Percentiles rank a stretch among this genome's conserved stretches.
Conservation (phyloP, 2,888 invertebrate species). For the Agonopterix alstromeriana region DNA sequence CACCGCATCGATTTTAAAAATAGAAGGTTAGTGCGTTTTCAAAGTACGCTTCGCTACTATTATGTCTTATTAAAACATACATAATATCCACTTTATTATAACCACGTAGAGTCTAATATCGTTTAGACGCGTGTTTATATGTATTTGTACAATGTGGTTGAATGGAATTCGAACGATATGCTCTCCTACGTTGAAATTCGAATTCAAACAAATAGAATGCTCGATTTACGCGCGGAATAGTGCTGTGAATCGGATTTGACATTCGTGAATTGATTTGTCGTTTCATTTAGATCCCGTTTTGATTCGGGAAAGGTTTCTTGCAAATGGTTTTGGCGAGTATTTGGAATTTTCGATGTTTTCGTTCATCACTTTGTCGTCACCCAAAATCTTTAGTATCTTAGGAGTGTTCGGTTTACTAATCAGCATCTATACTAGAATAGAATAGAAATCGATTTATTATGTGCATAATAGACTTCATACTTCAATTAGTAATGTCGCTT, state of each 20-base stretch:
- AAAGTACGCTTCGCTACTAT: conserved; percentile 34
- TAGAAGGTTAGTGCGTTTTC: conserved; percentile 69
- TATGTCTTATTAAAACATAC: conserved; percentile 3
- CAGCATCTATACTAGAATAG: too few relatives aligned
- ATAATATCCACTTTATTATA: not conserved
- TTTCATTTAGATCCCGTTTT: conserved; percentile 2
- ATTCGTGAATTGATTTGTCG: conserved; percentile 10
- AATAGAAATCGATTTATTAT: too few relatives aligned
- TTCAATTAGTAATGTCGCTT: too few relatives aligned
- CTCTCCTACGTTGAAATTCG: conserved; percentile 58
- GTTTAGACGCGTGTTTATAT: conserved; percentile 20
- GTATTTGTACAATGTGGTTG: conserved; percentile 35
- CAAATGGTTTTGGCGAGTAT: not conserved
- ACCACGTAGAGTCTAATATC: conserved; percentile 32
- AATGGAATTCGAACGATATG: conserved; percentile 63
- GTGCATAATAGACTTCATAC: too few relatives aligned
- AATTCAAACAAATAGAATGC: conserved; percentile 61
- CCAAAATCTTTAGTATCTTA: too few relatives aligned
- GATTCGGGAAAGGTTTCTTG: not conserved
- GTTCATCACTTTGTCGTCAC: too few relatives aligned
- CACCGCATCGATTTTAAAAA: conserved; percentile 74
- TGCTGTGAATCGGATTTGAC: conserved; percentile 33
- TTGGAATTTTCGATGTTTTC: too few relatives aligned
- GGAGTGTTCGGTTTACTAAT: too few relatives aligned
- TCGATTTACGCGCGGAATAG: conserved; percentile 49